Evolutionary conservation across 2,888 invertebrate species (phyloP).

Genomic region (Hypselothyrea guttata): DNA sequence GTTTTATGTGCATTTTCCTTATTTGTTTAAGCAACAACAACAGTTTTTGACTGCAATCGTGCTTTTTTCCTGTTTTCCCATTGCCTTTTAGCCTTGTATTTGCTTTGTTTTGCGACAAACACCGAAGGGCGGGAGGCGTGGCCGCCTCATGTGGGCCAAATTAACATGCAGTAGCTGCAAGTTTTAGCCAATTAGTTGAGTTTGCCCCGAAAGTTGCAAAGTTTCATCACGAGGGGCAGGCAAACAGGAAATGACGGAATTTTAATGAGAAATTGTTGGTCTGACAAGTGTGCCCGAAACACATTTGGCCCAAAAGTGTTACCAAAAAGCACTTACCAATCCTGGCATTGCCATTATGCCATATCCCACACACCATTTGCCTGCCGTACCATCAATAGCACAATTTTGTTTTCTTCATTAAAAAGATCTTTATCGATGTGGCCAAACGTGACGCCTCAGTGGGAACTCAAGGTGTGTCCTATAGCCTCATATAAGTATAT

Average conservation of each 20-base stretch:
- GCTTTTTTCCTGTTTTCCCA: conserved; percentile 24
- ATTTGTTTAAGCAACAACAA: conserved; percentile 63
- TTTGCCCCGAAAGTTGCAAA: conserved; percentile 31
- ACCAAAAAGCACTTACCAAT: background rate
- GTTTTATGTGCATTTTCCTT: conserved; percentile 69
- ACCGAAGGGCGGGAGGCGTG: background rate
- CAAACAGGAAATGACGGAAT: conserved; percentile 16
- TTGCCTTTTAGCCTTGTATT: conserved; percentile 48
- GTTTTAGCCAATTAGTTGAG: conserved; percentile 58
- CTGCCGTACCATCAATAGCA: background rate
- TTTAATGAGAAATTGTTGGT: conserved; percentile 34
- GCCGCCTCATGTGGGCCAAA: conserved; percentile 48
- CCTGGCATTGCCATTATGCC: background rate
- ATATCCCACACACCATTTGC: background rate
- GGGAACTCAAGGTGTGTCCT: conserved; percentile 63
- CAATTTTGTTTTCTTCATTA: background rate
- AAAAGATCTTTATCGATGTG: conserved; percentile 31
- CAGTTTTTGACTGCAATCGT: conserved; percentile 48
- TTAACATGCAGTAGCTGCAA: conserved; percentile 69
- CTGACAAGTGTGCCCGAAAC: conserved; percentile 22
- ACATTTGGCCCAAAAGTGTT: background rate
- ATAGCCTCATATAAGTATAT: conserved; percentile 16
- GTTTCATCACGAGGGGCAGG: background rate
- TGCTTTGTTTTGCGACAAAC: conserved; percentile 44
- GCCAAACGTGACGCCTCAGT: conserved; percentile 56